These are phyloP conservation scores for Amblyjoppa proteus DNA, from an alignment of 2,888 invertebrate genomes.

Conservation along the genomic window DNA sequence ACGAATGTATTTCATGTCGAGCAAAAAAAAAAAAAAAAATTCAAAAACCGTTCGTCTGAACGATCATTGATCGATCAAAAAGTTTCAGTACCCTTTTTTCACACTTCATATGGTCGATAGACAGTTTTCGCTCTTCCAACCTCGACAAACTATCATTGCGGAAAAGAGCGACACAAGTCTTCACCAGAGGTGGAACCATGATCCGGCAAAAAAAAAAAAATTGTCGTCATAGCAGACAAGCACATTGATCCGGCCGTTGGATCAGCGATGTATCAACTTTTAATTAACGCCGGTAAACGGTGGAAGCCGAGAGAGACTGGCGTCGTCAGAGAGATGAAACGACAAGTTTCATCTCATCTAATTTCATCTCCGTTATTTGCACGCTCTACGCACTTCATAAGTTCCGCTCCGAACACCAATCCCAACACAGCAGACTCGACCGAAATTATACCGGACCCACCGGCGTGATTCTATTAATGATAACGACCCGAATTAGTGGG, in stretches of 20 bases:
- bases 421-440: constrained; percentile 16
- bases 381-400: constrained; percentile 10
- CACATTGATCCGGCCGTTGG: background rate
- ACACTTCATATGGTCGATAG: too few relatives aligned
- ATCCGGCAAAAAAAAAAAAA: too few relatives aligned
- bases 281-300: background rate
- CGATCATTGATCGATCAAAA: background rate
- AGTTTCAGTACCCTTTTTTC: background rate
- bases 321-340: constrained; percentile 1
- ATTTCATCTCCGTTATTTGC: background rate
- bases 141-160: too few relatives aligned
- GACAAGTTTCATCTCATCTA: background rate
- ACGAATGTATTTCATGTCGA: background rate
- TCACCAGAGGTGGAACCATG: too few relatives aligned
- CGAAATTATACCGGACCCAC: constrained; percentile 45
- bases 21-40: background rate
- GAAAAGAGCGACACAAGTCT: too few relatives aligned
- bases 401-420: constrained; percentile 11
- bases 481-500: constrained; percentile 58
- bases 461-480: constrained; percentile 55
- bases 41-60: background rate
- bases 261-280: background rate
- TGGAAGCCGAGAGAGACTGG: background rate
- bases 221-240: background rate
- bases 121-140: too few relatives aligned